A percentile compares a stretch with the other conserved stretches of the same genome.
These are phyloP conservation scores for Paragorgia papillata DNA, from an alignment of 92 coral and sea anemone genomes.

Conservation along the genomic window DNA sequence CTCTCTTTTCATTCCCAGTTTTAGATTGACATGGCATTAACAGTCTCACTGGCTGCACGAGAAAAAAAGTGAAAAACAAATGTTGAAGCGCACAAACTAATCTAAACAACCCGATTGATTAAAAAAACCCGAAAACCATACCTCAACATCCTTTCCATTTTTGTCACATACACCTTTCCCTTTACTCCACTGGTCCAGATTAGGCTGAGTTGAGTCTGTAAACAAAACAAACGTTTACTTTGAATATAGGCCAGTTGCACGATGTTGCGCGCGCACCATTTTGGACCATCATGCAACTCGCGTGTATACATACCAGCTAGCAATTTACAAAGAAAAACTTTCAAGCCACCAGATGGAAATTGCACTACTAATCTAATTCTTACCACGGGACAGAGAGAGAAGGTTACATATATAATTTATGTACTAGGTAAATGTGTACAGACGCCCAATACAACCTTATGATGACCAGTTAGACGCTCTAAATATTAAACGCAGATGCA, in stretches of 20 bases:
- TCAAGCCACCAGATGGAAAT: too few relatives aligned
- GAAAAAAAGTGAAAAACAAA: background rate
- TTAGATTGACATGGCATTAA: constrained; percentile 32
- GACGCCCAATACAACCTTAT: too few relatives aligned
- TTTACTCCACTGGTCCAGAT: constrained; percentile 74
- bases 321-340: background rate
- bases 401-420: too few relatives aligned
- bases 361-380: too few relatives aligned
- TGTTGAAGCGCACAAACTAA: background rate
- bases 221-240: background rate
- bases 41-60: constrained; percentile 43
- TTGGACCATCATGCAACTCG: too few relatives aligned
- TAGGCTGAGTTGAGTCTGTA: constrained; percentile 3
- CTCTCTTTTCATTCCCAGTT: constrained; percentile 16
- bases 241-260: too few relatives aligned
- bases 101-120: background rate
- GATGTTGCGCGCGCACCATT: too few relatives aligned
- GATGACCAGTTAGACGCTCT: too few relatives aligned
- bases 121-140: constrained; percentile 4
- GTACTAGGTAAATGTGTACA: too few relatives aligned
- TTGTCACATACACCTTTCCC: constrained; percentile 72
- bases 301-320: background rate
- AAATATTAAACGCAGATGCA: too few relatives aligned
- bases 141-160: constrained; percentile 80
- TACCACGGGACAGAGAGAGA: too few relatives aligned